phyloP scores from a whole-genome alignment of 2,888 invertebrate species.

The Apotomis capreana region DNA sequence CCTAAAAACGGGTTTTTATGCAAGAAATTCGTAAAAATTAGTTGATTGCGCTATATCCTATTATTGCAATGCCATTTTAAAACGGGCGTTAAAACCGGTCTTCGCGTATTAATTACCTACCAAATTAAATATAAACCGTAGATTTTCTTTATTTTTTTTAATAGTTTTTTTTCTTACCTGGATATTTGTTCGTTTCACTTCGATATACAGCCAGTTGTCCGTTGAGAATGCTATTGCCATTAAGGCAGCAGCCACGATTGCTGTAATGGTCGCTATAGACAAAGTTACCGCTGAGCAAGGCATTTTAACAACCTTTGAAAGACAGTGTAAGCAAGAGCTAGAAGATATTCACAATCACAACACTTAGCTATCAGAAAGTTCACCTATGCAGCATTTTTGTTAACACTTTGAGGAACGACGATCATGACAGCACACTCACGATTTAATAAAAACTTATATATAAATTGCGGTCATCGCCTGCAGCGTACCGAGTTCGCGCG shows the following conservation, averaged over 20 bases:
- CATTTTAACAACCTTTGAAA: slow-evolving; percentile 85
- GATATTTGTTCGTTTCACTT: slow-evolving; percentile 94
- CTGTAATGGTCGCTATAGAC: slow-evolving; percentile 97
- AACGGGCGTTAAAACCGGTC: slow-evolving; percentile 17
- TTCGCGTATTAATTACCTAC: neutral
- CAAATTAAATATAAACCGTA: neutral
- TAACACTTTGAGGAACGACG: slow-evolving; percentile 76
- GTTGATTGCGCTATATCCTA: slow-evolving; percentile 31
- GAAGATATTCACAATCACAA: slow-evolving; percentile 75
- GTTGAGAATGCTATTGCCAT: slow-evolving; percentile 97
- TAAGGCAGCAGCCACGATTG: slow-evolving; percentile 96
- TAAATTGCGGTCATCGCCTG: slow-evolving; percentile 82
- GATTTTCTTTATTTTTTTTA: neutral
- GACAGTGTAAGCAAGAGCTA: slow-evolving; percentile 63
- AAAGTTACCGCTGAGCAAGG: slow-evolving; percentile 97
- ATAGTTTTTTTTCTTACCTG: slow-evolving; percentile 85
- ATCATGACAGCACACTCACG: slow-evolving; percentile 81
- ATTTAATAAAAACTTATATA: slow-evolving; percentile 77
- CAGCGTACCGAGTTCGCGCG: slow-evolving; percentile 80
- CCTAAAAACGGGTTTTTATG: neutral
- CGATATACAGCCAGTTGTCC: slow-evolving; percentile 98
- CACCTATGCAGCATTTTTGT: slow-evolving; percentile 82
- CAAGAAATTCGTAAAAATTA: slow-evolving; percentile 1
- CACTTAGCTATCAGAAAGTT: slow-evolving; percentile 71
- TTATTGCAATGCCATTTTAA: slow-evolving; percentile 12